Evolutionary conservation across 2,888 invertebrate genomes (phyloP), one percentile per base, ranked within the genome.

Genomic region (Bellardia bayeri): DNA sequence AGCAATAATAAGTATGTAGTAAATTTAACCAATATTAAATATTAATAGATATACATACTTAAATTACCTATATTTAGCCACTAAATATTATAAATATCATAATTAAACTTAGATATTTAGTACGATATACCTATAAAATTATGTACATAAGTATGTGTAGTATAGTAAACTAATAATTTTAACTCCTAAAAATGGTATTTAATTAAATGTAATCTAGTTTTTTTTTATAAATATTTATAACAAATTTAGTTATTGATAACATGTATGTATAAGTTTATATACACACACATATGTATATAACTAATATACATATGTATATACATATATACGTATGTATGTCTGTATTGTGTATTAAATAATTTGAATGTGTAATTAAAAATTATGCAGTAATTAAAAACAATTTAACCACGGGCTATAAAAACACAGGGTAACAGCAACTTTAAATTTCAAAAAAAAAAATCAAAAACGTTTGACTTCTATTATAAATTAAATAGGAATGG

Each of bases 131-230:
- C 30, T 30, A 68, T 68, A 68, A 63, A 75, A 63, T 71, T 76
- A 71, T 56, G 49, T 37, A 23, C 13, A 61, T 11, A 68, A 69
- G 37, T 68, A 68, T 51, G 75, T 75, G 75, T 61, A 75, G 49
- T 56, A n/a, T 75, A 74, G 51, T 42, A 83, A 76, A 66, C 86
- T 86, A 86, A 80, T 82, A 86, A 88, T 79, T 64, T 45, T 23
- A 58, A 6, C 23, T 58, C n/a, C 78, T 54, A 71, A 66, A 72
- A 74, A 40, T 49, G 51, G 23, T 72, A 56, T 64, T 75, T 82
- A 82, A 82, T 82, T 86, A 82, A 82, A 82, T 82, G 66, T 78
- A 78, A 72, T 66, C 45, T 30, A 75, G 45, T 37, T 56, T 45
- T 23, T 23, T 56, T 45, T 58, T 40, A 23, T 16, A 16, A 56